Evolutionary conservation across 2,797 vertebrate genomes (phyloP).

Genomic region (Gymnopithys bicolor): DNA sequence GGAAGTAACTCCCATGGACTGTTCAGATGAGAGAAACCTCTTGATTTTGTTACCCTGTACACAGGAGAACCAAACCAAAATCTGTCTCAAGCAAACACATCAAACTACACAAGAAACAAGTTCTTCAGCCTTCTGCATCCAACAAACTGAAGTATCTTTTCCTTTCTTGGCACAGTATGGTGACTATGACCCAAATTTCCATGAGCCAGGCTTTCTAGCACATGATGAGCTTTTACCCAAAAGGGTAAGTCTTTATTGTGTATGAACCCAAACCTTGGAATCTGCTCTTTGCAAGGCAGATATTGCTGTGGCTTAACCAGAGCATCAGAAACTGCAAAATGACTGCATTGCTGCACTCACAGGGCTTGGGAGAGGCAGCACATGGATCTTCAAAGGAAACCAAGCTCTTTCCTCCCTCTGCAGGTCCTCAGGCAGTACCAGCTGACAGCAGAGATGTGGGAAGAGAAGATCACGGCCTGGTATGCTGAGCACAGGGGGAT

Average conservation of each 20-base stretch:
- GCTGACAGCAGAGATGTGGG: constrained; percentile 97
- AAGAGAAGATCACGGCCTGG: constrained; percentile 95
- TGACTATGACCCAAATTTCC: constrained; percentile 91
- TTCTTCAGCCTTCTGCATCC: neutral
- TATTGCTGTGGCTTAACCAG: neutral
- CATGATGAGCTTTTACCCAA: constrained; percentile 92
- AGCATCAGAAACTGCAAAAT: neutral
- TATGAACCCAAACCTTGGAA: neutral
- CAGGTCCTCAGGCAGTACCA: constrained; percentile 91
- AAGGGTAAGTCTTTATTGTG: constrained; percentile 79
- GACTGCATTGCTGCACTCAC: neutral
- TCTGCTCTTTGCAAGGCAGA: neutral
- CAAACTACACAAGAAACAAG: neutral
- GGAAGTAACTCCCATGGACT: neutral
- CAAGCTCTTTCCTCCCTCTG: neutral
- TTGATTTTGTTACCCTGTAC: neutral
- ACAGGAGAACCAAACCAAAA: neutral
- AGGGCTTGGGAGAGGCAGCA: neutral
- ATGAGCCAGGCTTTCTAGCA: constrained; percentile 89
- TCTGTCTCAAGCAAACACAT: neutral
- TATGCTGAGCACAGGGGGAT: constrained; percentile 93
- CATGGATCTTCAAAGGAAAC: neutral
- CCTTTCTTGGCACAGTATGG: constrained; percentile 82
- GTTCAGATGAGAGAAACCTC: neutral
- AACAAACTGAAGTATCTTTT: neutral